These are phyloP conservation scores for Neria commutata DNA, from an alignment of 2,888 invertebrate genomes.

Conservation along the genomic window DNA sequence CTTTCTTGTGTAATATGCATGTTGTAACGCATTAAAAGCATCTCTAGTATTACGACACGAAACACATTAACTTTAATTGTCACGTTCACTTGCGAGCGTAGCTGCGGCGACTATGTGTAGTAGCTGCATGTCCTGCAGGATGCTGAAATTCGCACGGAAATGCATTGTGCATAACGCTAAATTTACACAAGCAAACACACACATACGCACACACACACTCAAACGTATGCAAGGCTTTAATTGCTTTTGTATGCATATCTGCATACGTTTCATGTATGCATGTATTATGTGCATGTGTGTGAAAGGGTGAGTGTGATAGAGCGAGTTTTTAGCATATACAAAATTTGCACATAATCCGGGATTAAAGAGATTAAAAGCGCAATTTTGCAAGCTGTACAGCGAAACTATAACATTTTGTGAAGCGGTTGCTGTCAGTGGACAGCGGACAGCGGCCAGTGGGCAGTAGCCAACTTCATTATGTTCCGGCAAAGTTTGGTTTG, in stretches of 20 bases:
- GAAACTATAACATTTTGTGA: neutral
- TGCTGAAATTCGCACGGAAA: neutral
- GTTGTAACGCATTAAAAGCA: neutral
- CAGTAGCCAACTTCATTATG: slow-evolving; percentile 2
- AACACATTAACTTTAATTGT: slow-evolving; percentile 4
- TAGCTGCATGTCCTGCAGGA: slow-evolving; percentile 1
- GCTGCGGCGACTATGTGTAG: too few relatives aligned
- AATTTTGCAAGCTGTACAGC: slow-evolving; percentile 2
- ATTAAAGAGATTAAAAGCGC: neutral
- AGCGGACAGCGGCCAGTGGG: neutral
- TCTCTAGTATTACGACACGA: too few relatives aligned
- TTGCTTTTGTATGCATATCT: neutral
- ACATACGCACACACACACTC: too few relatives aligned
- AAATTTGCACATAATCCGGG: neutral
- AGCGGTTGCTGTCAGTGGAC: neutral
- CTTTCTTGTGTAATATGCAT: neutral
- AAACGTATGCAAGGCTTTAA: too few relatives aligned
- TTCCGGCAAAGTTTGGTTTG: neutral
- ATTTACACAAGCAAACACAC: too few relatives aligned
- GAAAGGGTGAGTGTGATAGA: too few relatives aligned
- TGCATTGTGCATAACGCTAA: slow-evolving; percentile 1
- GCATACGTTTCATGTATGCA: too few relatives aligned
- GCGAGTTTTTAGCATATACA: too few relatives aligned
- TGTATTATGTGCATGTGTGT: neutral
- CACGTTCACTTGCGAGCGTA: neutral